phyloP scores from a whole-genome alignment of 1,140 invertebrate genomes.

The Gyrodactylus salaris region DNA sequence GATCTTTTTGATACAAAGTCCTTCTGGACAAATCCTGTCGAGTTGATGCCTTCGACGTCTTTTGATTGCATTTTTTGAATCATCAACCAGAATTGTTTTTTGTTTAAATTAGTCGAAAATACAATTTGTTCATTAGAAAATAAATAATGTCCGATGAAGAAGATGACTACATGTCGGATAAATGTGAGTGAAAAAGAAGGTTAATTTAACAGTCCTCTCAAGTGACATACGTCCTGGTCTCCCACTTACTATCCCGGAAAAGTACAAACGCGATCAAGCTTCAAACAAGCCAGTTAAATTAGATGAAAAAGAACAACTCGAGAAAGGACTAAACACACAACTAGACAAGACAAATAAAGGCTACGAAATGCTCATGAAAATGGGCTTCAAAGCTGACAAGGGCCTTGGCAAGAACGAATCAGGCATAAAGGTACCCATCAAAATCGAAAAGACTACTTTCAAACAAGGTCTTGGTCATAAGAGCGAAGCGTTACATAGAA shows the following conservation, averaged over 20 bases:
- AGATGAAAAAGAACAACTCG: background rate
- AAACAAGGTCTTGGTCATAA: background rate
- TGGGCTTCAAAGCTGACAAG: background rate
- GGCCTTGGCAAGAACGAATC: background rate
- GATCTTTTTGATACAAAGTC: background rate
- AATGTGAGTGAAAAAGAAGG: background rate
- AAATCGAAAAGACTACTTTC: background rate
- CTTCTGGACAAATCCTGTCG: background rate
- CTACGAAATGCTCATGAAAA: background rate
- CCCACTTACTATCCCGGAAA: background rate
- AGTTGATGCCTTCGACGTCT: too few relatives aligned
- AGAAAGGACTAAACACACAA: background rate
- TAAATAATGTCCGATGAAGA: background rate
- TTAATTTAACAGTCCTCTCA: background rate
- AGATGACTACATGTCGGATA: background rate
- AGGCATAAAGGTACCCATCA: background rate
- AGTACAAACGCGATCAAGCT: background rate
- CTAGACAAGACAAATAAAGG: background rate
- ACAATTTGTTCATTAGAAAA: background rate
- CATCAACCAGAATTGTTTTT: too few relatives aligned
- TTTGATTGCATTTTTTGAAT: too few relatives aligned
- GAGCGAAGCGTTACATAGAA: background rate
- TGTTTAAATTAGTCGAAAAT: background rate
- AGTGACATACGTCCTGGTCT: background rate
- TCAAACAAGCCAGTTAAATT: background rate